Conservation (phyloP, 2,888 invertebrate species). For the Rhagium mordax region DNA sequence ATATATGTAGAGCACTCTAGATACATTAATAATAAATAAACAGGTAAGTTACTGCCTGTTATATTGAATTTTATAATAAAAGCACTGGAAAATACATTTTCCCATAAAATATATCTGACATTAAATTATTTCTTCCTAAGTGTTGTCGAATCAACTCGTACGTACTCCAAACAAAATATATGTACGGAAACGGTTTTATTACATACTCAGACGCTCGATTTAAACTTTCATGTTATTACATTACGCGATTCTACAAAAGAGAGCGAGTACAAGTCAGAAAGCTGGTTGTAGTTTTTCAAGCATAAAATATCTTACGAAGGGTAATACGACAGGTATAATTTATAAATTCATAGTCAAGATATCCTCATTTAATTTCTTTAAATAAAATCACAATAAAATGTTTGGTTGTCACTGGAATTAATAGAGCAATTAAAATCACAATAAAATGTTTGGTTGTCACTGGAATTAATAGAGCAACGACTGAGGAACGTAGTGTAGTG, state of each 20-base stretch:
- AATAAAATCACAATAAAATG: no score
- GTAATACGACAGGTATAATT: background rate
- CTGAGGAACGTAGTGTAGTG: no score
- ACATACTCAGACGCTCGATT: conserved; percentile 12
- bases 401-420: no score
- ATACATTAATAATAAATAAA: background rate
- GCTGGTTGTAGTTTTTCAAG: background rate
- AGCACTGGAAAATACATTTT: background rate
- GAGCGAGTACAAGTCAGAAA: background rate
- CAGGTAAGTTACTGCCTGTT: background rate
- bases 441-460: no score
- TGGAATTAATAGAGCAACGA: no score
- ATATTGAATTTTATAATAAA: background rate
- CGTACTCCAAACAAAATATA: background rate
- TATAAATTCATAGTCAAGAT: no score
- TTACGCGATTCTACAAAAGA: background rate
- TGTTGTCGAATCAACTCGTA: conserved; percentile 9
- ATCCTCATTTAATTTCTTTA: no score
- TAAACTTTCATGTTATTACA: conserved; percentile 24
- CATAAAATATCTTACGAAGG: background rate
- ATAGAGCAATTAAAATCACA: no score
- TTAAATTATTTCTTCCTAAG: conserved; percentile 19
- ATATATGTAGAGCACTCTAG: background rate
- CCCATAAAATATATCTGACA: conserved; percentile 18
- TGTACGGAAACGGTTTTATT: conserved; percentile 24